Percentiles rank a stretch among this genome's conserved stretches.
Evolutionary conservation across 2,888 invertebrate genomes (phyloP).

Genomic region (Augochlorella aurata): DNA sequence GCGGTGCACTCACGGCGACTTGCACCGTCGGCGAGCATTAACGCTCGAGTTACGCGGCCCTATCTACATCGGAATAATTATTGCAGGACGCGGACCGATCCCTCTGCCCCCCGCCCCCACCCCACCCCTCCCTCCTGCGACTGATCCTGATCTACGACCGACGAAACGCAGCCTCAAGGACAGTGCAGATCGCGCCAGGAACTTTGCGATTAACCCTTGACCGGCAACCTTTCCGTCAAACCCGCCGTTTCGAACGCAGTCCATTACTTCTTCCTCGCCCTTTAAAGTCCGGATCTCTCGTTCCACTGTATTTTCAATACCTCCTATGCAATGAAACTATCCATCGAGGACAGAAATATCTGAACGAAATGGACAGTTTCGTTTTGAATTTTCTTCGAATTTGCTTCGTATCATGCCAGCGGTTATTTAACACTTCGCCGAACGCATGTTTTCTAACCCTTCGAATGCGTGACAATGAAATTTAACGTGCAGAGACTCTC

Average conservation of each 20-base stretch:
- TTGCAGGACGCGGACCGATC: conserved; percentile 71
- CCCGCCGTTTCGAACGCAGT: background rate
- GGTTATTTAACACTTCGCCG: no score
- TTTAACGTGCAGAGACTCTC: no score
- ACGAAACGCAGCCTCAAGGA: conserved; percentile 59
- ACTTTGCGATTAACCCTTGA: conserved; percentile 26
- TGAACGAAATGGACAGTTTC: no score
- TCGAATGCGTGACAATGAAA: no score
- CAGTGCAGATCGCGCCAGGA: conserved; percentile 26
- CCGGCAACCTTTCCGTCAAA: background rate
- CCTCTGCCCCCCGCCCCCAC: conserved; percentile 24
- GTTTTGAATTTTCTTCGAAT: no score
- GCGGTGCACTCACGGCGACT: conserved; percentile 33
- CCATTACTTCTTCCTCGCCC: no score
- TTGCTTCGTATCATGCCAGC: no score
- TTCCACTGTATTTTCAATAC: no score
- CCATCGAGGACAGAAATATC: no score
- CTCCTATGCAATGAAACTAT: no score
- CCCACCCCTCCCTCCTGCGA: conserved; percentile 5
- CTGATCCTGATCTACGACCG: conserved; percentile 62
- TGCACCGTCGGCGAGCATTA: conserved; percentile 70
- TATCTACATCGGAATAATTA: conserved; percentile 80
- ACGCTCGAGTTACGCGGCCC: conserved; percentile 77
- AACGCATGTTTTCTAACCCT: no score
- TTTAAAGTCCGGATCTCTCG: no score